phyloP scores from a whole-genome alignment of 2,888 invertebrate genomes.

The Lacanobia wlatinum region DNA sequence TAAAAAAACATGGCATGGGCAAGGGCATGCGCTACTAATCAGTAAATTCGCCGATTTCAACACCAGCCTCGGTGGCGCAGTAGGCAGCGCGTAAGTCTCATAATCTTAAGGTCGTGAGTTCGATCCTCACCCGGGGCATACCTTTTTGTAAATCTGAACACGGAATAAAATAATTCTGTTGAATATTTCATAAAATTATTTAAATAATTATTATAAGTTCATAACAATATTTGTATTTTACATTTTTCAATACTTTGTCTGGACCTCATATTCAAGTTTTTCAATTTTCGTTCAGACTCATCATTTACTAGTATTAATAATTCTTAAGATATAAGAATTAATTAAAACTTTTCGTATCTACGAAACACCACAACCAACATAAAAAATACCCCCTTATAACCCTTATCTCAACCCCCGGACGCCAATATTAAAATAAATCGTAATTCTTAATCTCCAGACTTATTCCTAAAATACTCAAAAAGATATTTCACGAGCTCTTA shows the following conservation, averaged over 20 bases:
- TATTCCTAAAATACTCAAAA: constrained; percentile 37
- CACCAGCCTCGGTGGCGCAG: constrained; percentile 94
- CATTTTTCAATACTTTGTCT: too few relatives aligned
- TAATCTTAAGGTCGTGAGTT: constrained; percentile 95
- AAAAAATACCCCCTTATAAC: constrained; percentile 11
- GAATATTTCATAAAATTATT: not conserved
- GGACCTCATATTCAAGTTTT: too few relatives aligned
- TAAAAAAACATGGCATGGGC: not conserved
- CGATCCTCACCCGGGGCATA: constrained; percentile 68
- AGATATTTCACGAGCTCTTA: constrained; percentile 43
- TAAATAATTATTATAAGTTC: too few relatives aligned
- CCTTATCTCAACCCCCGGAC: constrained; percentile 29
- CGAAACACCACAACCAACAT: not conserved
- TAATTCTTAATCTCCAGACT: constrained; percentile 43
- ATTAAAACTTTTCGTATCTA: not conserved
- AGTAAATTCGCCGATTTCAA: rapidly evolving
- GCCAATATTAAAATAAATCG: constrained; percentile 56
- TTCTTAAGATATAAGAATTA: too few relatives aligned
- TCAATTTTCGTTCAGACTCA: too few relatives aligned
- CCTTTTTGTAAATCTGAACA: constrained; percentile 34
- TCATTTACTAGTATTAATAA: too few relatives aligned
- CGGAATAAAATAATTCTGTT: rapidly evolving
- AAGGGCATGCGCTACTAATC: not conserved
- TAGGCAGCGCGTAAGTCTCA: constrained; percentile 97
- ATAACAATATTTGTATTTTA: too few relatives aligned